These are phyloP conservation scores for Esox lucius DNA, from an alignment of 2,797 vertebrate genomes.

Conservation along the genomic window DNA sequence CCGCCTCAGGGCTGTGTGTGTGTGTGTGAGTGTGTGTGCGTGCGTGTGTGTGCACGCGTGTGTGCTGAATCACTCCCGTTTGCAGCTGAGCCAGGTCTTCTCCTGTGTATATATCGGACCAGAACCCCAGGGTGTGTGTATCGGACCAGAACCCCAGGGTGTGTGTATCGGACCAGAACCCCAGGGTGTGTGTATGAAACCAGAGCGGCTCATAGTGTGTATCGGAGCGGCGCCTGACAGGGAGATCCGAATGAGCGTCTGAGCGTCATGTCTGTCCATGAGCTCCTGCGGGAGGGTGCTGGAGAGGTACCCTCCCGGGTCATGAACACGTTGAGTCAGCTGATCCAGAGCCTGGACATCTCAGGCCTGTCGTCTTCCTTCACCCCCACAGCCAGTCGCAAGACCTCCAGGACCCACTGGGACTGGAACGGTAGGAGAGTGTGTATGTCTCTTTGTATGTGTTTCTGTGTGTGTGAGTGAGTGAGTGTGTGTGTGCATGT, in stretches of 20 bases:
- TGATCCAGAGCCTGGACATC: conserved; percentile 75
- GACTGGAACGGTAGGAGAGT: conserved; percentile 37
- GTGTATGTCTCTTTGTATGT: too few relatives aligned
- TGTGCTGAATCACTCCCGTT: background rate
- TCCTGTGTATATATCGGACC: background rate
- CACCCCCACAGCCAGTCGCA: conserved; percentile 65
- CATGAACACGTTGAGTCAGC: conserved; percentile 72
- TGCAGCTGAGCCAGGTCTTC: background rate
- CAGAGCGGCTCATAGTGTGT: background rate
- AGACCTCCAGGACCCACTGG: conserved; percentile 66
- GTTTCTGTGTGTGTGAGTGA: too few relatives aligned
- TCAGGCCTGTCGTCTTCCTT: conserved; percentile 68
- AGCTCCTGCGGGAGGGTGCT: conserved; percentile 71
- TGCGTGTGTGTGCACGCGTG: background rate
- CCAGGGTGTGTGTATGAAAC: too few relatives aligned
- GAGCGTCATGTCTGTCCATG: conserved; percentile 77
- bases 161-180: background rate
- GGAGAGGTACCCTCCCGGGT: conserved; percentile 72
- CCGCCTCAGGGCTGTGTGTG: background rate
- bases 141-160: background rate
- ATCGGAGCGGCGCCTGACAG: background rate
- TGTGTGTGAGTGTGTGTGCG: too few relatives aligned
- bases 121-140: background rate
- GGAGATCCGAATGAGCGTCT: conserved; percentile 45
- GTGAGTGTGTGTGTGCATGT: conserved; percentile 8